Percentiles rank a stretch among this genome's conserved stretches.
These are phyloP conservation scores for Forbesichthys papilliferus DNA, from an alignment of 2,113 vertebrate genomes.

Conservation along the genomic window DNA sequence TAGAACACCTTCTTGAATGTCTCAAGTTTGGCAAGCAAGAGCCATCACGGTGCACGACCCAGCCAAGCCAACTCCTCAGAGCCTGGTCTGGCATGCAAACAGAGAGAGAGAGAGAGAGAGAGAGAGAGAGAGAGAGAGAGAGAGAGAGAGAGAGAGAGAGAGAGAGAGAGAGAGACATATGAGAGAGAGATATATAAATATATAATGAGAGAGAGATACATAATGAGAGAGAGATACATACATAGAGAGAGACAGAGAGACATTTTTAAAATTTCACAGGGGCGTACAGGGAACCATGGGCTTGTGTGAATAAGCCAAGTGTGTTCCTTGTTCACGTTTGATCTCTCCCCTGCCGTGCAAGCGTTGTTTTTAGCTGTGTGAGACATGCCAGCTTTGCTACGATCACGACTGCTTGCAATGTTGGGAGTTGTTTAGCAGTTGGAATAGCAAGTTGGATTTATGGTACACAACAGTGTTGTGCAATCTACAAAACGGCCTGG, in stretches of 20 bases:
- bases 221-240: too few species aligned
- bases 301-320: slow-evolving; percentile 60
- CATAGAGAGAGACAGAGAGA: background rate
- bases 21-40: slow-evolving; percentile 34
- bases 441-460: slow-evolving; percentile 27
- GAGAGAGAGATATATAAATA: background rate
- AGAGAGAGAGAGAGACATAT: background rate
- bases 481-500: background rate
- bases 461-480: slow-evolving; percentile 10
- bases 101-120: background rate
- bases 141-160: too few species aligned
- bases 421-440: slow-evolving; percentile 29
- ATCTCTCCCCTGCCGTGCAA: slow-evolving; percentile 42
- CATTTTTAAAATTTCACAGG: slow-evolving; percentile 74
- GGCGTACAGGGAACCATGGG: slow-evolving; percentile 54
- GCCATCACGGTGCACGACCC: slow-evolving; percentile 28
- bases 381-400: slow-evolving; percentile 13
- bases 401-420: slow-evolving; percentile 42
- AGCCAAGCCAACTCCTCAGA: slow-evolving; percentile 37
- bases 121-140: background rate
- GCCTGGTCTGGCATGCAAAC: slow-evolving; percentile 42
- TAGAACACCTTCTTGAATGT: too few species aligned
- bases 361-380: slow-evolving; percentile 35
- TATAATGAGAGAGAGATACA: background rate
- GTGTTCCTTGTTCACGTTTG: slow-evolving; percentile 39